Percentiles rank a stretch among this genome's conserved stretches.
phyloP scores from a whole-genome alignment of 2,113 vertebrate genomes.

The Podarcis raffonei region DNA sequence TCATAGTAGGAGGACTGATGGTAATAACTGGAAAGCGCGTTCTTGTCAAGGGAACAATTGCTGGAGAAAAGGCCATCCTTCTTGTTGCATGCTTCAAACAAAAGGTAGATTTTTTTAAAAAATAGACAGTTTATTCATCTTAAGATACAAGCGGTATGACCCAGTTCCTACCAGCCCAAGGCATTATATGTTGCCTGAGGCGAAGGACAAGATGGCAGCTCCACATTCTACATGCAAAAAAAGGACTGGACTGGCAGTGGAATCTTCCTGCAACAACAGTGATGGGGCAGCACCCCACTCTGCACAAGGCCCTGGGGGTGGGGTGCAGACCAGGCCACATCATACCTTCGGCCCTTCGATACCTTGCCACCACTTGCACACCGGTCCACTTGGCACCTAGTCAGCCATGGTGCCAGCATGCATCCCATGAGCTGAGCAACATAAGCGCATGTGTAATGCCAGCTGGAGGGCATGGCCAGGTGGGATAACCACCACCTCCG shows the following conservation, averaged over 20 bases:
- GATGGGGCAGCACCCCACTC: too few species aligned
- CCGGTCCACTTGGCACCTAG: not conserved
- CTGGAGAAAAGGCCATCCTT: not conserved
- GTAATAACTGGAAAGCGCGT: constrained; percentile 62
- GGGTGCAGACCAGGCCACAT: not conserved
- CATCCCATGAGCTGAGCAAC: too few species aligned
- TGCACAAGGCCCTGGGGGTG: too few species aligned
- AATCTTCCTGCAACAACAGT: too few species aligned
- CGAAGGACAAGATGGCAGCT: not conserved
- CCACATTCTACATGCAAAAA: too few species aligned
- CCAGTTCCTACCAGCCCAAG: not conserved
- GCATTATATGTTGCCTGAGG: not conserved
- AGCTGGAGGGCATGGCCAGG: too few species aligned
- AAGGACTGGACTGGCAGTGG: too few species aligned
- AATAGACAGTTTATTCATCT: too few species aligned
- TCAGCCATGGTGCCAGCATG: not conserved
- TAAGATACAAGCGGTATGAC: not conserved
- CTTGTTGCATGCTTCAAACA: not conserved
- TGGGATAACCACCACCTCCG: too few species aligned
- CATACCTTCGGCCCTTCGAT: not conserved
- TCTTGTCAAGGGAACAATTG: constrained; percentile 33
- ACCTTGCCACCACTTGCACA: not conserved
- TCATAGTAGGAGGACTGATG: constrained; percentile 63
- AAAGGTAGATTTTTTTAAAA: not conserved
- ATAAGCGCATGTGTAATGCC: too few species aligned